phyloP scores from a whole-genome alignment of 1,140 invertebrate genomes.

The Vanessa tameamea region DNA sequence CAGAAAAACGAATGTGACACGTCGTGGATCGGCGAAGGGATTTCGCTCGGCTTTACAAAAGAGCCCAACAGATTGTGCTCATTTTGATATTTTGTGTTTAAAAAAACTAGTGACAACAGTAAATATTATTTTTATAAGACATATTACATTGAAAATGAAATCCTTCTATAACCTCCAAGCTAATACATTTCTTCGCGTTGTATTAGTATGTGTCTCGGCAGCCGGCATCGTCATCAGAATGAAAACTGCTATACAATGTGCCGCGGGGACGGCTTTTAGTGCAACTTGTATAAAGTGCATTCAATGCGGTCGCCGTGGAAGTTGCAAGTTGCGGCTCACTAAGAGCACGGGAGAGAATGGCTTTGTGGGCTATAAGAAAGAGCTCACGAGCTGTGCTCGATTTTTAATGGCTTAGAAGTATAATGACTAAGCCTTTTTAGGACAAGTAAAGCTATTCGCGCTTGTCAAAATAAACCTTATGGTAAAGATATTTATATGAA shows the following conservation, averaged over 20 bases:
- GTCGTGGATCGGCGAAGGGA: neutral
- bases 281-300: slow-evolving; percentile 8
- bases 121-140: too few relatives aligned
- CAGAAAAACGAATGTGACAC: neutral
- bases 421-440: slow-evolving; percentile 4
- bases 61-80: neutral
- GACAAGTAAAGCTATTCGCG: neutral
- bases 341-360: neutral
- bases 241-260: neutral
- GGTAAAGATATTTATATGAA: neutral
- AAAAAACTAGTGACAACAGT: neutral
- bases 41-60: neutral
- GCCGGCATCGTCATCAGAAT: slow-evolving; percentile 1
- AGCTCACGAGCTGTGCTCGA: slow-evolving; percentile 7
- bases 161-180: too few relatives aligned
- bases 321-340: neutral
- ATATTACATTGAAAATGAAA: too few relatives aligned
- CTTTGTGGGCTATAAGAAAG: slow-evolving; percentile 16
- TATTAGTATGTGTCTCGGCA: neutral
- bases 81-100: neutral
- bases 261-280: slow-evolving; percentile 4
- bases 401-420: slow-evolving; percentile 18
- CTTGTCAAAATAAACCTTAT: neutral
- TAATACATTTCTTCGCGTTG: neutral
- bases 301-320: neutral